These are phyloP conservation scores for Clitarchus hookeri DNA, from an alignment of 2,888 invertebrate species.

Conservation along the genomic window DNA sequence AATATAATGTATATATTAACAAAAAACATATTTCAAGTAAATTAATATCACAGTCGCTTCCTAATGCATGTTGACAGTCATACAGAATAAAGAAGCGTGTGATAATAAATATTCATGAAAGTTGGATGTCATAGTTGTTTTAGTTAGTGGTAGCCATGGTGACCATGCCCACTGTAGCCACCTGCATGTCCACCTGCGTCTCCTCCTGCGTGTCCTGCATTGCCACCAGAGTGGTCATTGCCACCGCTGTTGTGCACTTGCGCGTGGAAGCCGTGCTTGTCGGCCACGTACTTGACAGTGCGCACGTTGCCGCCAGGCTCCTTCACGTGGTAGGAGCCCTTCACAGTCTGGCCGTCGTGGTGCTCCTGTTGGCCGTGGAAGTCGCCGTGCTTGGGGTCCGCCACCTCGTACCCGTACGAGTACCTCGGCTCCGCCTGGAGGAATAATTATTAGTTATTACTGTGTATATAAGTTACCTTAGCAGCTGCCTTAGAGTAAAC, in stretches of 20 bases:
- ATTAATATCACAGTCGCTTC: too few relatives aligned
- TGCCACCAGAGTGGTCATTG: constrained; percentile 39
- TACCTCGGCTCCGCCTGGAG: constrained; percentile 51
- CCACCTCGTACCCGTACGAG: constrained; percentile 52
- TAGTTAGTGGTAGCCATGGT: neutral
- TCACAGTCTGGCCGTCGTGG: constrained; percentile 51
- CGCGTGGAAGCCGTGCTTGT: constrained; percentile 71
- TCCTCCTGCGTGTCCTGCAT: constrained; percentile 31
- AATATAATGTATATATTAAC: too few relatives aligned
- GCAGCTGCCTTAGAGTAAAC: too few relatives aligned
- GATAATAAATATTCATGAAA: neutral
- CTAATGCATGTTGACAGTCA: neutral
- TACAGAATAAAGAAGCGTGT: neutral
- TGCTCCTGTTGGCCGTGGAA: constrained; percentile 55
- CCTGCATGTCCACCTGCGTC: neutral
- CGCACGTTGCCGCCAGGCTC: constrained; percentile 51
- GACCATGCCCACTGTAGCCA: constrained; percentile 2
- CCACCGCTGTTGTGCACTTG: constrained; percentile 60
- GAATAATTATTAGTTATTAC: too few relatives aligned
- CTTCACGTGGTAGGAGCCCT: constrained; percentile 52
- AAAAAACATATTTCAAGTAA: too few relatives aligned
- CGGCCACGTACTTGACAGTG: constrained; percentile 67
- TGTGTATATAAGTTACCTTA: too few relatives aligned
- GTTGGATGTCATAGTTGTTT: neutral
- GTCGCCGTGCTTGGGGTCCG: constrained; percentile 54